Evolutionary conservation across 2,797 vertebrate species (phyloP), one percentile per base, ranked within the genome.

Genomic region (Cossypha caffra): DNA sequence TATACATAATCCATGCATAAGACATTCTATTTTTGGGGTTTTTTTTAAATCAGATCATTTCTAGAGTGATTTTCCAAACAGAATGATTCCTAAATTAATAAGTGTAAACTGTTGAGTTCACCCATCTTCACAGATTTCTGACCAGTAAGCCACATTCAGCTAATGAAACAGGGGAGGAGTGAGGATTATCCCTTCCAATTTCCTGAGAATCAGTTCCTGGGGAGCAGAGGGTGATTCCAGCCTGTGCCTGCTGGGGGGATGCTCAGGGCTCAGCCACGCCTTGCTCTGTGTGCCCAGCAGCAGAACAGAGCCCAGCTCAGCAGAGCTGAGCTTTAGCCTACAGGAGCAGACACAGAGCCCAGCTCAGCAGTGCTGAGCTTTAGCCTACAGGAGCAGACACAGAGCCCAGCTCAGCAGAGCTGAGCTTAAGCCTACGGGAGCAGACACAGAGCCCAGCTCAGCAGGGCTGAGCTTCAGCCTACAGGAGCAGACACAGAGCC

Each of bases 91-190:
- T 31, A n/a, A 59, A 86, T 55, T 5, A 59, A 1, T 31, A 59
- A 63, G 14, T 43, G 7, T 42, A 35, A 77, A 4, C 4, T 50
- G 10, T 24, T 52, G 37, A 64, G 11, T 2, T 75, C 45, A 5
- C 8, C 5, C 50, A 4, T 37, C 8, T 1, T n/a, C 47, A 64
- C 0, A 1, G 10, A 8, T 59, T 81, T 78, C 26, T 67, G 62
- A 62, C 25, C 38, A 43, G 6, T 25, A 20, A 42, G 18, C 40
- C 15, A 9, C 28, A 11, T 63, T 74, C 12, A 71, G 20, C 29
- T 50, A 48, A 5, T 9, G 29, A 8, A n/a, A 10, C 37, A 37
- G 37, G 10, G 0, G 11, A 52, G 51, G 18, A 64, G 28, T 3
- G 11, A 67, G 13, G 13, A 33, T 33, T 55, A 7, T 13, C 28